Base-by-base conservation (phyloP, 2,797 vertebrate genomes). In the Ammospiza maritima region DNA sequence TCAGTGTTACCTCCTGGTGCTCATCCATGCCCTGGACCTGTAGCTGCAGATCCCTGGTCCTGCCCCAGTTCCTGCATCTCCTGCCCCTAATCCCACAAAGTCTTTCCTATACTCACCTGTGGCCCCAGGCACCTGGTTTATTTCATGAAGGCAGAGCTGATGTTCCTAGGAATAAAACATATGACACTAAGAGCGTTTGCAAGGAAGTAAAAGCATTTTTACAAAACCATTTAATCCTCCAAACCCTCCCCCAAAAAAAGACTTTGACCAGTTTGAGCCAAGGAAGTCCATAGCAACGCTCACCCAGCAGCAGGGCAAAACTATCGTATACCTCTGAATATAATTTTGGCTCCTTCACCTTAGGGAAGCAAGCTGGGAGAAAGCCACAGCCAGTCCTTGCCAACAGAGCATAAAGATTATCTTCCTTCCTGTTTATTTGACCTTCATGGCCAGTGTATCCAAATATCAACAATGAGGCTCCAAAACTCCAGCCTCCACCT, bases 161-260 rank as follows among this genome's bases (percentile, higher is more conserved):
- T 53, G 15, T 36, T 67, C 79, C 50, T 51, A 40, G 83, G n/a
- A 88, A 64, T 15, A 74, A 77, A 88, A 72, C 5, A 34, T 10
- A 11, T 0, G 4, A 15, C 4, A 12, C 18, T 16, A 76, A 9
- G 16, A 82, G 8, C 6, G 10, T 80, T 81, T 75, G 64, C 57
- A 84, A 77, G 48, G 54, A 72, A 78, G 23, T 40, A 2, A 69
- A 47, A 89, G 17, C 25, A 50, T 88, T 75, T 80, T 69, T 65
- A 74, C 36, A 67, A 70, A 79, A 66, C 5, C 11, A 54, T 7
- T 38, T 60, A 38, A n/a, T 78, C 8, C 10, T 10, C 5, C 9
- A 25, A 19, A 8, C 11, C 4, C 5, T 1, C 7, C 9, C 13
- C 4, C 14, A 6, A 0, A 5, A 16, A 71, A 26, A 65, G 4